Conservation (phyloP, 2,888 invertebrate species). For the Amorpha juglandis region DNA sequence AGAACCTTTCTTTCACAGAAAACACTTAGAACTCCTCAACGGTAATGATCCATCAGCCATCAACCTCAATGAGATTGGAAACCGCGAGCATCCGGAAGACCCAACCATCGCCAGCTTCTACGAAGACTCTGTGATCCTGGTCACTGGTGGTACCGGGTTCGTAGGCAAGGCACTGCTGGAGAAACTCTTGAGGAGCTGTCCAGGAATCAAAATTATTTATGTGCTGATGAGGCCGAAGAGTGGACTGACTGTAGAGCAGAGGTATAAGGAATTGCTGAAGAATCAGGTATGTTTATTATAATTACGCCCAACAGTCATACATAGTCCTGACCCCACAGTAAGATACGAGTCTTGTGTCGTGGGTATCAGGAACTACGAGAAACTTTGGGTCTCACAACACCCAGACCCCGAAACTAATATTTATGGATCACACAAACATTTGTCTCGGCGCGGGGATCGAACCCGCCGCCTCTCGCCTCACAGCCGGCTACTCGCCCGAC, state of each 20-base stretch:
- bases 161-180: slow-evolving; percentile 97
- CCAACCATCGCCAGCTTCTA: slow-evolving; percentile 80
- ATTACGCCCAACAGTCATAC: no score
- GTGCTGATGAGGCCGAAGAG: slow-evolving; percentile 91
- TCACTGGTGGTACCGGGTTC: slow-evolving; percentile 88
- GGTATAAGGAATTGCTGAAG: slow-evolving; percentile 89
- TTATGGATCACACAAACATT: no score
- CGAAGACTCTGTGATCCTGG: slow-evolving; percentile 78
- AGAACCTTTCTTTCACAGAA: slow-evolving; percentile 42
- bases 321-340: no score
- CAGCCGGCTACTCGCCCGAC: no score
- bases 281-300: slow-evolving; percentile 84
- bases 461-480: no score
- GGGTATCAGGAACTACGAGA: no score
- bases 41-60: slow-evolving; percentile 64
- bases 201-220: slow-evolving; percentile 90
- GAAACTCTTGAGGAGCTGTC: slow-evolving; percentile 94
- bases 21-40: slow-evolving; percentile 63
- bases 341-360: no score
- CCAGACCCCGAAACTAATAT: no score
- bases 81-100: slow-evolving; percentile 43
- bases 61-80: slow-evolving; percentile 54
- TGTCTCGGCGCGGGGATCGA: no score
- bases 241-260: slow-evolving; percentile 87
- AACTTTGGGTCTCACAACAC: no score